These are phyloP conservation scores for Homalodisca vitripennis DNA, from an alignment of 1,140 invertebrate genomes.

Conservation along the genomic window DNA sequence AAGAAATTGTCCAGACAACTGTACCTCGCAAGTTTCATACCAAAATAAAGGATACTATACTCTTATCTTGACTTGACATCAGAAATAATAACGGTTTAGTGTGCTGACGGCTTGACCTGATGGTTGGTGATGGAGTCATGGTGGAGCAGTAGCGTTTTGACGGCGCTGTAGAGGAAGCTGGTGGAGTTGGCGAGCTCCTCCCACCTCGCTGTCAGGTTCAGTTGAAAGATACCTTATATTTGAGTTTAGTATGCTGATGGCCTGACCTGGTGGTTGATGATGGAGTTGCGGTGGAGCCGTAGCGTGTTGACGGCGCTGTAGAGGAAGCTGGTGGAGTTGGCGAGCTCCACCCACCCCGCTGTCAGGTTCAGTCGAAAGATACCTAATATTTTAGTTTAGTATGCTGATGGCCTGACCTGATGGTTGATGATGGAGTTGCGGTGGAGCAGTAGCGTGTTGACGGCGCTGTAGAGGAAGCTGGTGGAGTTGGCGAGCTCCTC, in stretches of 20 bases:
- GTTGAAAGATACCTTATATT: no score
- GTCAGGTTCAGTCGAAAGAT: no score
- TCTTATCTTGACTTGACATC: no score
- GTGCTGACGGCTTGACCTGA: no score
- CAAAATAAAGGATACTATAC: no score
- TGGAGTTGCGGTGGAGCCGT: constrained; percentile 22
- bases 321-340: constrained; percentile 31
- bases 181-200: constrained; percentile 34
- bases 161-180: constrained; percentile 30
- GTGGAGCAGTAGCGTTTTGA: constrained; percentile 31
- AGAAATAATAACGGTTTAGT: no score
- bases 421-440: constrained; percentile 33
- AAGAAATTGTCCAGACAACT: no score
- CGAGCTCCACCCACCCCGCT: constrained; percentile 26
- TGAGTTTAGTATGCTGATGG: no score
- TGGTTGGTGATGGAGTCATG: constrained; percentile 32
- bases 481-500: constrained; percentile 33
- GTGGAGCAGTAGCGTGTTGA: constrained; percentile 32
- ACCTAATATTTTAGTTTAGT: background rate
- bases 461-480: constrained; percentile 31
- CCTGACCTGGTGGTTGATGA: constrained; percentile 35
- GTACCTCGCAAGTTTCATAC: no score
- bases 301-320: constrained; percentile 35
- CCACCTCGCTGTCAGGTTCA: constrained; percentile 30
- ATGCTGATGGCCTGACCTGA: constrained; percentile 29